phyloP scores from a whole-genome alignment of 2,797 vertebrate species.

The Cuniculus paca region DNA sequence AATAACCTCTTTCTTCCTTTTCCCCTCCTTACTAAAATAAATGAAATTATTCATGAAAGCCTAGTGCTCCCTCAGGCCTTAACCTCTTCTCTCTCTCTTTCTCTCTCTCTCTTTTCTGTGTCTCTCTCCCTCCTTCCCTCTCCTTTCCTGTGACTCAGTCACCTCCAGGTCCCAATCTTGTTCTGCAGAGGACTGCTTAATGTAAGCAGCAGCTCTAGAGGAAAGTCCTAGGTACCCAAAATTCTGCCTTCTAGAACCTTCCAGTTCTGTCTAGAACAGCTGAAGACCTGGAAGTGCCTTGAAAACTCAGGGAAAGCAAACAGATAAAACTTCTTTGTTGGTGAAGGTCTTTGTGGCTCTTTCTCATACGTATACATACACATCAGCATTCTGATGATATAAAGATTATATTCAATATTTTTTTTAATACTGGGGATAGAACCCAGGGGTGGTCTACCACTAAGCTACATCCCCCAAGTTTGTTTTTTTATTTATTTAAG shows the following conservation, averaged over 20 bases:
- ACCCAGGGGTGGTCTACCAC: background rate
- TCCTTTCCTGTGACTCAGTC: background rate
- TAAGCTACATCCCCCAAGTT: background rate
- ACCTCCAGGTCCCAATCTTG: background rate
- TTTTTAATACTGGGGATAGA: background rate
- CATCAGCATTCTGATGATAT: background rate
- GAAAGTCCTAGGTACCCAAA: background rate
- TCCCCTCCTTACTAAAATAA: background rate
- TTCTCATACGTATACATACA: background rate
- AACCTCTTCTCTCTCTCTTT: background rate
- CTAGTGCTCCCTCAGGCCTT: background rate
- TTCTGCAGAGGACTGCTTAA: background rate
- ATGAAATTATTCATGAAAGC: background rate
- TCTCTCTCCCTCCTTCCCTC: background rate
- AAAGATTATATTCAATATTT: background rate
- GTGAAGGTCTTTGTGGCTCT: background rate
- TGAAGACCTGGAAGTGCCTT: background rate
- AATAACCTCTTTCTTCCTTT: slow-evolving; percentile 1
- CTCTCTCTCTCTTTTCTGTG: too few species aligned
- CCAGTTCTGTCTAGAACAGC: background rate
- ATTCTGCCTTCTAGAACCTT: background rate
- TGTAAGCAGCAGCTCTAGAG: background rate
- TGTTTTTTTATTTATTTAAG: background rate
- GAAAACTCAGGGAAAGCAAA: background rate
- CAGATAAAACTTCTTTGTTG: background rate